Percentiles rank a stretch among this genome's conserved stretches.
Evolutionary conservation across 2,797 vertebrate species (phyloP).

Genomic region (Schizopygopsis pylzovi): DNA sequence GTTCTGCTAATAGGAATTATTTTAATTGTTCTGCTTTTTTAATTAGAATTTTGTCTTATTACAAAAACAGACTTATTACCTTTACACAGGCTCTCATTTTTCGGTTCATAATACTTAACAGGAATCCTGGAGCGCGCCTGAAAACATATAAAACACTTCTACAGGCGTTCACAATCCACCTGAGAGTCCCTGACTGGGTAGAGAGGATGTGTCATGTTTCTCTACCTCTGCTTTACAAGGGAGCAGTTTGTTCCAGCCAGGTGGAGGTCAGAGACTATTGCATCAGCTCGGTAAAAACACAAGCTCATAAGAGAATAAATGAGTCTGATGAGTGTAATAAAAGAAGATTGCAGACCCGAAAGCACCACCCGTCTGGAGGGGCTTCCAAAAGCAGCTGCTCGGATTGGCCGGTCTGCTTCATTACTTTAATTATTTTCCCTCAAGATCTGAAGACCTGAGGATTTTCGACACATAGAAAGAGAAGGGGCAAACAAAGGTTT

Average conservation of each 20-base stretch:
- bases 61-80: not conserved
- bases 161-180: constrained; percentile 25
- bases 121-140: not conserved
- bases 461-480: constrained; percentile 13
- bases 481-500: not conserved
- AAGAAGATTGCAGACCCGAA: constrained; percentile 72
- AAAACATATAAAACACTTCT: constrained; percentile 27
- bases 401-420: constrained; percentile 64
- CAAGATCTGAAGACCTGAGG: constrained; percentile 40
- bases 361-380: constrained; percentile 65
- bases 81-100: constrained; percentile 3
- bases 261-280: constrained; percentile 70
- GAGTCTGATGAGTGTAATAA: constrained; percentile 74
- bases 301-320: constrained; percentile 73
- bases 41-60: not conserved
- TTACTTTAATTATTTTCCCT: constrained; percentile 69
- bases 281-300: constrained; percentile 65
- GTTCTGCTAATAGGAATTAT: not conserved
- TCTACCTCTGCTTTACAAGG: constrained; percentile 62
- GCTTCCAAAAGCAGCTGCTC: constrained; percentile 70
- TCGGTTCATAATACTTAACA: not conserved
- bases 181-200: constrained; percentile 11
- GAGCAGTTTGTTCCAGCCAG: constrained; percentile 60
- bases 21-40: not conserved
- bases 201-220: constrained; percentile 53